Evolutionary conservation across 2,888 invertebrate genomes (phyloP).

Genomic region (Lampropteryx suffumata): DNA sequence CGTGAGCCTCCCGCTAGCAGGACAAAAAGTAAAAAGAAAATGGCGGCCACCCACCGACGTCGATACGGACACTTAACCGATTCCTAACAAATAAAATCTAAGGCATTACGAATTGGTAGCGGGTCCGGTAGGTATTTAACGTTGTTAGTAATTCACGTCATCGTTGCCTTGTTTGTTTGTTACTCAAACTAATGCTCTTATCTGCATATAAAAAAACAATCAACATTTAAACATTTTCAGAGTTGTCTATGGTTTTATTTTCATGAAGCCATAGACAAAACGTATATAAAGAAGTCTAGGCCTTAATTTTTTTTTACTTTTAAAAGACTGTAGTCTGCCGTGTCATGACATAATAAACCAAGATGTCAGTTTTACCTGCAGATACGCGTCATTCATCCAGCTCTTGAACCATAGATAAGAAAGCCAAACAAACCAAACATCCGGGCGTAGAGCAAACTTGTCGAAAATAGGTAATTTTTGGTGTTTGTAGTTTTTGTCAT

Average conservation of each 20-base stretch:
- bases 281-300: too few relatives aligned
- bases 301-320: too few relatives aligned
- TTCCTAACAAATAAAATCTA: constrained; percentile 83
- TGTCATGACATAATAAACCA: constrained; percentile 55
- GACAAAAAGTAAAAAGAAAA: constrained; percentile 77
- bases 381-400: constrained; percentile 70
- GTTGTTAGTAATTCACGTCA: constrained; percentile 58
- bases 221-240: too few relatives aligned
- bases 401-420: constrained; percentile 61
- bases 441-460: constrained; percentile 65
- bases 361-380: constrained; percentile 60
- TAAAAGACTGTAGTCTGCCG: constrained; percentile 58
- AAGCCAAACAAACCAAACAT: constrained; percentile 64
- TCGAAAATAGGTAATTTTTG: constrained; percentile 46
- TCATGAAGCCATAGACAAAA: not conserved
- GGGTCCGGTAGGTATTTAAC: constrained; percentile 64
- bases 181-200: not conserved
- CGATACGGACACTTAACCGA: constrained; percentile 83
- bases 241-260: not conserved
- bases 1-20: constrained; percentile 73
- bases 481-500: constrained; percentile 49
- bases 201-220: too few relatives aligned
- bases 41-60: constrained; percentile 79
- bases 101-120: constrained; percentile 79
- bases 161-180: constrained; percentile 22